Evolutionary conservation across 1,140 invertebrate species (phyloP), one percentile per base, ranked within the genome.

Genomic region (Halesus radiatus): DNA sequence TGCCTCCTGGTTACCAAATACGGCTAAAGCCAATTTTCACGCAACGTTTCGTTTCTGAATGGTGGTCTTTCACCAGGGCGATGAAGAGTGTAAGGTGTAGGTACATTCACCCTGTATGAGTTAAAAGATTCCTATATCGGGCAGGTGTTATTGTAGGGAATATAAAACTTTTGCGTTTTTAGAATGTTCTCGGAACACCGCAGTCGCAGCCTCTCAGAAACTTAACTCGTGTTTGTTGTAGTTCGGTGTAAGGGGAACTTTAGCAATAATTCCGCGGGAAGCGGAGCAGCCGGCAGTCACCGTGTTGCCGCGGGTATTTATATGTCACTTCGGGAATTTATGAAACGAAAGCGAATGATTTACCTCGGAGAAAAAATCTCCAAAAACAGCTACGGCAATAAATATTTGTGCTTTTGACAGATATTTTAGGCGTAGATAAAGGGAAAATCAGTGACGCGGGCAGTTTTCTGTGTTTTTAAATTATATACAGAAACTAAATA

Each of bases 281-380:
- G 23, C 62, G 22, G 5, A 66, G 10, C 37, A 45, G 10, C 37
- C 32, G 7, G 23, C 26, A 64, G 60, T 64, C 62, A 16, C 10
- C 62, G 23, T 66, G 16, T 66, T 66, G 22, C 29, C 26, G 16
- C 22, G 4, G 62, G 62, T 66, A n/a, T 32, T 66, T 66, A 66
- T 66, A 16, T 66, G 62, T 32, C n/a, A 66, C 23, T 66, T 66
- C 16, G 10, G 26, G 16, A 26, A 66, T 66, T 66, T 66, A 66
- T 66, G 62, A 66, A 66, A 66, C 29, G 62, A 26, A 66, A 66
- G 26, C 23, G 62, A 32, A 32, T 66, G 62, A 66, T 66, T 66
- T 66, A 66, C 62, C 29, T 66, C 22, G 22, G 13, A 32, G 60
- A 66, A 66, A 66, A 60, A 60, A 60, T 23, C 18, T 23, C 56